Evolutionary conservation across 2,888 invertebrate species (phyloP).

Genomic region (Philhelius pedissequus): DNA sequence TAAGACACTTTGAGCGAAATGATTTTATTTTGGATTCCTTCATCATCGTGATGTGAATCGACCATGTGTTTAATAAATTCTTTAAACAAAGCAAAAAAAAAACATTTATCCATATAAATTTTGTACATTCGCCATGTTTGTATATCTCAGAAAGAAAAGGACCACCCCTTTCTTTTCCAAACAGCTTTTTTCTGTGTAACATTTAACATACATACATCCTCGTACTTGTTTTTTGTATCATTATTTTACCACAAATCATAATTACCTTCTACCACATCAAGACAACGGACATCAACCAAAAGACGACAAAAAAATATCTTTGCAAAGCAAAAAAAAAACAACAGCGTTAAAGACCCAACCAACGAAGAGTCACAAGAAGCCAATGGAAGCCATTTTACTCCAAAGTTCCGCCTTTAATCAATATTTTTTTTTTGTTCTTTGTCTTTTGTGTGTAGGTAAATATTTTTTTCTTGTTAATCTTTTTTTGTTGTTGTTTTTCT

Average conservation of each 20-base stretch:
- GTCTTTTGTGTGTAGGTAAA: constrained; percentile 6
- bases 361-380: constrained; percentile 58
- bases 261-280: constrained; percentile 65
- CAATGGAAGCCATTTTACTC: constrained; percentile 66
- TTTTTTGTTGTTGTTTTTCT: constrained; percentile 38
- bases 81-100: too few relatives aligned
- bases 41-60: too few relatives aligned
- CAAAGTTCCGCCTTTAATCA: constrained; percentile 61
- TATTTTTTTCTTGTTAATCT: not conserved
- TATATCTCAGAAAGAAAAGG: not conserved
- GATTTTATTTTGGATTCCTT: too few relatives aligned
- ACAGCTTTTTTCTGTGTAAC: not conserved
- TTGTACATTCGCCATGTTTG: constrained; percentile 45
- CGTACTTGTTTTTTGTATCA: constrained; percentile 28
- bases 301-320: constrained; percentile 3
- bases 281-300: not conserved
- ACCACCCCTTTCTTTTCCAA: constrained; percentile 44
- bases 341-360: constrained; percentile 49
- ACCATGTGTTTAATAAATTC: too few relatives aligned
- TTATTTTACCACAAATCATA: constrained; percentile 71
- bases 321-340: constrained; percentile 5
- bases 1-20: too few relatives aligned
- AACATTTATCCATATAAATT: not conserved
- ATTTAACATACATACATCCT: not conserved
- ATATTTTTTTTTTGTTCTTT: constrained; percentile 10